A percentile compares a stretch with the other conserved stretches of the same genome.
phyloP scores from a whole-genome alignment of 2,797 vertebrate genomes.

The Neoniphon sammara region DNA sequence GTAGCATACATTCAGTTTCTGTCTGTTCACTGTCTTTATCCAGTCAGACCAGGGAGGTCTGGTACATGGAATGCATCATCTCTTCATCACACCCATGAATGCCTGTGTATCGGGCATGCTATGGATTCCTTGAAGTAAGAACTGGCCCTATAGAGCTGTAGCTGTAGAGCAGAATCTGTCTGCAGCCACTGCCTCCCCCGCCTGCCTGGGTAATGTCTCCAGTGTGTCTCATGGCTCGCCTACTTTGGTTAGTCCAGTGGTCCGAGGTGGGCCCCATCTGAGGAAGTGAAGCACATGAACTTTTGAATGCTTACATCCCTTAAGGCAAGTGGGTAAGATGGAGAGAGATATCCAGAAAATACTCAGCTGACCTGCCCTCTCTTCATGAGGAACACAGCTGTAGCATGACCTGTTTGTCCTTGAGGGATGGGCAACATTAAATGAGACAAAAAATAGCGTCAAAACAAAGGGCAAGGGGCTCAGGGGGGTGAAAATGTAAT shows the following conservation, averaged over 20 bases:
- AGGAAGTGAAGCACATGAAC: conserved; percentile 48
- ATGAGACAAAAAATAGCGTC: too few species aligned
- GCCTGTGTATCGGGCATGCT: conserved; percentile 12
- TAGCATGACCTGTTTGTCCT: conserved; percentile 27
- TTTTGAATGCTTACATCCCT: conserved; percentile 51
- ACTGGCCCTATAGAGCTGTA: conserved; percentile 10
- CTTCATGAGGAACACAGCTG: conserved; percentile 17
- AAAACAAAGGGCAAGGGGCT: too few species aligned
- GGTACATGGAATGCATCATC: conserved; percentile 16
- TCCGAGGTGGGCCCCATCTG: conserved; percentile 43
- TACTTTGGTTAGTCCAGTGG: conserved; percentile 47
- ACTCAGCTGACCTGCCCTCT: conserved; percentile 17
- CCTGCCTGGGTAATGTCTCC: conserved; percentile 30
- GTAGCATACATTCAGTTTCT: background rate
- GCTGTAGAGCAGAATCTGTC: conserved; percentile 36
- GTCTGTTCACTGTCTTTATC: conserved; percentile 2
- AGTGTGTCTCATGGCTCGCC: conserved; percentile 34
- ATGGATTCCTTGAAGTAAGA: conserved; percentile 19
- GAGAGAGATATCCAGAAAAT: conserved; percentile 36
- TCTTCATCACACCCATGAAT: conserved; percentile 8
- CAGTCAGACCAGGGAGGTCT: background rate
- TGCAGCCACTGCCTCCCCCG: background rate
- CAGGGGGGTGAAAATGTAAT: too few species aligned
- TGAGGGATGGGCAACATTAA: conserved; percentile 25
- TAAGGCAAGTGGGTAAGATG: conserved; percentile 40